These are phyloP conservation scores for Otolemur crassicaudatus DNA, from an alignment of 2,797 vertebrate genomes.

Conservation along the genomic window DNA sequence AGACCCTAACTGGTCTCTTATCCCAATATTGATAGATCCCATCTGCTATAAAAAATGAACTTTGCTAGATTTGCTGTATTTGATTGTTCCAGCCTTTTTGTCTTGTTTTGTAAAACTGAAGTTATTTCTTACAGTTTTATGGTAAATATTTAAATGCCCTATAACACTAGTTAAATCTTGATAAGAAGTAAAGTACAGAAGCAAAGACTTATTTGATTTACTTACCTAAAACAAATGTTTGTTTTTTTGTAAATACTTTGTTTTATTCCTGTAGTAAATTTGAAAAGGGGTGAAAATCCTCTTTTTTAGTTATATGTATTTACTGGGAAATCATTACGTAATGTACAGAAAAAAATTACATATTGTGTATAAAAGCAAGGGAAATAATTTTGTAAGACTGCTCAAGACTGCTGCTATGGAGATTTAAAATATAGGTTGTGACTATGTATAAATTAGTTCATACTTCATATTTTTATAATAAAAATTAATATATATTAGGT, in stretches of 20 bases:
- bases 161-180: slow-evolving; percentile 13
- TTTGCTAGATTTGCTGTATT: slow-evolving; percentile 15
- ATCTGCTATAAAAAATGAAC: background rate
- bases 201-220: slow-evolving; percentile 69
- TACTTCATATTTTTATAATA: slow-evolving; percentile 39
- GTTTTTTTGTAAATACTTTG: slow-evolving; percentile 48
- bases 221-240: slow-evolving; percentile 67
- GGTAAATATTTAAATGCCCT: slow-evolving; percentile 28
- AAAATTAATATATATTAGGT: slow-evolving; percentile 29
- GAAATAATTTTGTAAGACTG: background rate
- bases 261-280: slow-evolving; percentile 66
- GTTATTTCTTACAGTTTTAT: background rate
- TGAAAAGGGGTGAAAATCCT: background rate
- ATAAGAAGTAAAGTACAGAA: slow-evolving; percentile 57
- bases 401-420: no score
- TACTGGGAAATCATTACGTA: background rate
- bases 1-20: background rate
- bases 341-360: background rate
- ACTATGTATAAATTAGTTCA: background rate
- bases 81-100: slow-evolving; percentile 18
- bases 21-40: background rate
- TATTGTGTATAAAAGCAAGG: background rate
- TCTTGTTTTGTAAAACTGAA: slow-evolving; percentile 43
- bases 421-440: background rate
- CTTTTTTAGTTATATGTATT: background rate